Conservation (phyloP, 2,888 invertebrate genomes). For the Crematogaster levior region DNA sequence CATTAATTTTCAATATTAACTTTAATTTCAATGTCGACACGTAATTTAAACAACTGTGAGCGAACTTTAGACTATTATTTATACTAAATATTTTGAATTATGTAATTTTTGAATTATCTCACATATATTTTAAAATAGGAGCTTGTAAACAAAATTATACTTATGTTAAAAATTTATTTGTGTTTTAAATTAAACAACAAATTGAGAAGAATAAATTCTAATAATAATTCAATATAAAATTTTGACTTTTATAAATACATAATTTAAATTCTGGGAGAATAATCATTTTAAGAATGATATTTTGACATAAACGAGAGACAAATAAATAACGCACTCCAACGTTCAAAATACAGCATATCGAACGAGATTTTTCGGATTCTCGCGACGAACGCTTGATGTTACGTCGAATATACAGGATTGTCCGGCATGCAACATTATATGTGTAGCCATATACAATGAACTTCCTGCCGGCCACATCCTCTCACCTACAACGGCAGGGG, state of each 20-base stretch:
- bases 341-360: too few species aligned
- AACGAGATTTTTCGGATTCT: slow-evolving; percentile 52
- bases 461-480: slow-evolving; percentile 83
- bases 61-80: too few species aligned
- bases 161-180: not conserved
- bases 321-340: not conserved
- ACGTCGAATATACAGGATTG: slow-evolving; percentile 71
- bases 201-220: not conserved
- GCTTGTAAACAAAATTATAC: not conserved
- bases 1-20: too few species aligned
- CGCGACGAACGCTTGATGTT: slow-evolving; percentile 35
- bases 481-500: slow-evolving; percentile 79
- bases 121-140: not conserved
- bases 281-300: not conserved
- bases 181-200: too few species aligned
- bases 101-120: too few species aligned
- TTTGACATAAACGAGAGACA: not conserved
- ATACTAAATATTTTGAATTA: too few species aligned
- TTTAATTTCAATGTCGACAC: too few species aligned
- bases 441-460: slow-evolving; percentile 81
- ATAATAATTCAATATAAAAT: not conserved
- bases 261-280: not conserved
- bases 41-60: not conserved
- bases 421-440: slow-evolving; percentile 76
- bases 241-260: not conserved